Percentiles rank a stretch among this genome's conserved stretches.
phyloP scores from a whole-genome alignment of 2,797 vertebrate genomes.

The Kryptolebias ocellatus region DNA sequence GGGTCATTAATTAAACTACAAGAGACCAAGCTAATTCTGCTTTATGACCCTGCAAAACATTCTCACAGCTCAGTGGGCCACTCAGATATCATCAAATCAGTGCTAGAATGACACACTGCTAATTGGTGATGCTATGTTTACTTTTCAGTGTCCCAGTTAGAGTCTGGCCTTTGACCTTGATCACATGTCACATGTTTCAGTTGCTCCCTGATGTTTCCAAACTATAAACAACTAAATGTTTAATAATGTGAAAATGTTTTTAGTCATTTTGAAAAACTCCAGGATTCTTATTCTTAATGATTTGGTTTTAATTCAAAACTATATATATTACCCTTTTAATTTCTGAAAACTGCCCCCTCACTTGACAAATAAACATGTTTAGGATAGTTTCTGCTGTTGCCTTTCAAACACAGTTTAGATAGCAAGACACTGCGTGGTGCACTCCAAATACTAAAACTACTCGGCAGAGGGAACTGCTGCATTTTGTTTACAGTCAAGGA shows the following conservation, averaged over 20 bases:
- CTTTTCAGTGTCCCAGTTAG: constrained; percentile 45
- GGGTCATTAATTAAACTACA: constrained; percentile 73
- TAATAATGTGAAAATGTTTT: constrained; percentile 19
- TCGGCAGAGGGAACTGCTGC: not conserved
- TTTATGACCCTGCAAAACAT: constrained; percentile 59
- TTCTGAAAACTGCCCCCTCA: not conserved
- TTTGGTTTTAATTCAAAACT: constrained; percentile 9
- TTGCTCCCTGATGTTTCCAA: constrained; percentile 35
- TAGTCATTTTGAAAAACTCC: constrained; percentile 10
- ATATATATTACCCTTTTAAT: not conserved
- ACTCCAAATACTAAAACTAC: not conserved
- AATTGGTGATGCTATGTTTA: constrained; percentile 63
- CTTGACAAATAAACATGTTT: not conserved
- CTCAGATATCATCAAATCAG: constrained; percentile 67
- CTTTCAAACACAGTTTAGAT: not conserved
- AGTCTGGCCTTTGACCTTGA: constrained; percentile 58
- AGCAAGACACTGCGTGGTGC: not conserved
- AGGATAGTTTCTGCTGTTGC: too few species aligned
- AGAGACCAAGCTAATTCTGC: constrained; percentile 67
- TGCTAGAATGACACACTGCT: constrained; percentile 43
- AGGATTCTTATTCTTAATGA: not conserved
- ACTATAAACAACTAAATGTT: not conserved
- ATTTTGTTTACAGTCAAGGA: not conserved
- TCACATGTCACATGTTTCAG: constrained; percentile 43
- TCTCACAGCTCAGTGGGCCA: constrained; percentile 51